Evolutionary conservation across 2,113 vertebrate genomes (phyloP).

Genomic region (Ciconia boyciana): DNA sequence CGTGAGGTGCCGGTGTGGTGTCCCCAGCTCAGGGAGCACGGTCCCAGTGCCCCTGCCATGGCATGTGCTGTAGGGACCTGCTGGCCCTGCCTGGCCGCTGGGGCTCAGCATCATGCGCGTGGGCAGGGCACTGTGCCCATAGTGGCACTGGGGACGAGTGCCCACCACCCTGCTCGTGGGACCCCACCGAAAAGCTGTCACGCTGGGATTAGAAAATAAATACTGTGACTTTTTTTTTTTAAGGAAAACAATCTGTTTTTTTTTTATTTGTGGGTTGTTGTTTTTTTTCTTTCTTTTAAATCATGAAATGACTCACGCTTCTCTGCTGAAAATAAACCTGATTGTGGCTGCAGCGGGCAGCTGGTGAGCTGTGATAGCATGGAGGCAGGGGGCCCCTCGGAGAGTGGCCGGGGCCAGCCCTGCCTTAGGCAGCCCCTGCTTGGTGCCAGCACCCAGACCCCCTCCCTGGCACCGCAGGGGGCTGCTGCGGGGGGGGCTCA

Average conservation of each 20-base stretch:
- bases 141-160: accelerated
- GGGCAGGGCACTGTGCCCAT: neutral
- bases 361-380: neutral
- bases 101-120: accelerated
- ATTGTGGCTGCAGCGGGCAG: neutral
- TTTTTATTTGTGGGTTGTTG: neutral
- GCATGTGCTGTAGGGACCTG: neutral
- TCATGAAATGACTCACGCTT: neutral
- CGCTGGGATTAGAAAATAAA: neutral
- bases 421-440: neutral
- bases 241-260: neutral
- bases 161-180: neutral
- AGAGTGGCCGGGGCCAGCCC: neutral
- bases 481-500: neutral
- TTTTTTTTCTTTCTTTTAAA: neutral
- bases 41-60: accelerated
- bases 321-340: slow-evolving; percentile 38
- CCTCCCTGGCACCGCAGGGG: accelerated
- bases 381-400: neutral
- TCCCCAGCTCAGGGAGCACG: neutral
- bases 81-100: neutral
- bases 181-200: neutral
- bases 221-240: neutral
- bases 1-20: neutral
- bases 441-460: neutral